Evolutionary conservation across 2,888 invertebrate genomes (phyloP).

Genomic region (Arge pagana): DNA sequence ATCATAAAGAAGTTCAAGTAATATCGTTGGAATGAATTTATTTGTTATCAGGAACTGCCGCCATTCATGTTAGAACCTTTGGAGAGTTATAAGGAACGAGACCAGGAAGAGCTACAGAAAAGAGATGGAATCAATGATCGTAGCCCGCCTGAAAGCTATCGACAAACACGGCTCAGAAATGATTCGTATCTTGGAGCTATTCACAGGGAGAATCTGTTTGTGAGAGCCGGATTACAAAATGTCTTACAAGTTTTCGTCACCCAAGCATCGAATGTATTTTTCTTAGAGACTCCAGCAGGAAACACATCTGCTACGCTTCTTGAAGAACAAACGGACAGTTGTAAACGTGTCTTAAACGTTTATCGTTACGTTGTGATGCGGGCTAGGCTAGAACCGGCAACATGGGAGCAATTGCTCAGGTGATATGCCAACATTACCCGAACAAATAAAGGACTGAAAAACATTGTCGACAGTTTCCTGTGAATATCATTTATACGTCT

Average conservation of each 20-base stretch:
- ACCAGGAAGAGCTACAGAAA: constrained; percentile 45
- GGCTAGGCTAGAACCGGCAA: constrained; percentile 86
- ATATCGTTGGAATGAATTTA: not conserved
- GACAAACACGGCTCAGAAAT: constrained; percentile 68
- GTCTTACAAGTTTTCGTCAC: constrained; percentile 88
- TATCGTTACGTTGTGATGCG: constrained; percentile 98
- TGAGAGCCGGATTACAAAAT: constrained; percentile 85
- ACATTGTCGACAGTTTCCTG: not conserved
- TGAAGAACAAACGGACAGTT: constrained; percentile 94
- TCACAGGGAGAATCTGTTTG: constrained; percentile 76
- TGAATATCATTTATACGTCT: not conserved
- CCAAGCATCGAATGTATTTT: constrained; percentile 93
- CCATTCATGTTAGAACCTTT: constrained; percentile 75
- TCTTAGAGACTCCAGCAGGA: constrained; percentile 67
- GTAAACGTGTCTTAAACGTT: constrained; percentile 93
- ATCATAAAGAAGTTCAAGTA: constrained; percentile 13
- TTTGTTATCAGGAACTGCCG: constrained; percentile 67
- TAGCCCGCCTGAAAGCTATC: constrained; percentile 51
- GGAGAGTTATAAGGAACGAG: constrained; percentile 59
- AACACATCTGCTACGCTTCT: constrained; percentile 68
- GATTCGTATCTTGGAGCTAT: constrained; percentile 87
- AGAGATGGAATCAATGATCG: constrained; percentile 47
- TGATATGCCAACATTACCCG: constrained; percentile 28
- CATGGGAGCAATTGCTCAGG: constrained; percentile 72
- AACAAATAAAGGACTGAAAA: constrained; percentile 23